Evolutionary conservation across 2,797 vertebrate genomes (phyloP), one percentile per base, ranked within the genome.

Genomic region (Pangasius djambal): DNA sequence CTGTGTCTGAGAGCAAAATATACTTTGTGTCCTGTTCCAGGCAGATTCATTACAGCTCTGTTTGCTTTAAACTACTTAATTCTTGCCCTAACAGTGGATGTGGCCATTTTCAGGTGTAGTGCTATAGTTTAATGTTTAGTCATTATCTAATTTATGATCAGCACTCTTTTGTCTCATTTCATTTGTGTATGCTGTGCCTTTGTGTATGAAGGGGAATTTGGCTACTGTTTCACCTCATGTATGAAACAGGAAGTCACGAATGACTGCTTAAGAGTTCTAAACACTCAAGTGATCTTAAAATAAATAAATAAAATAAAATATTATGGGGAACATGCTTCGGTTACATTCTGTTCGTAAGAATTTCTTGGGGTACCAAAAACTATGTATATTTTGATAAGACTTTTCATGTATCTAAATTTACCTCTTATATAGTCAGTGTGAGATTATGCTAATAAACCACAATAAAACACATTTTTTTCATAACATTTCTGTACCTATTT

Each of bases 171-270:
- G n/a, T 55, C 6, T 55, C 3, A 34, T 34, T 55, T 57, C 4
- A 44, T 44, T 25, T 22, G 9, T 31, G 48, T 52, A 52, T 31
- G 13, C 28, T 1, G 28, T 78, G 31, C 72, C 22, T n/a, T 31
- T 15, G 16, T 78, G 48, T 3, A 44, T 8, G 1, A 74, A 50
- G 72, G 40, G 50, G 50, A 57, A 81, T 50, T 77, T 77, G 44
- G 1, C 25, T 52, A n/a, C 25, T 25, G 7, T 81, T 4, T 59
- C 10, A 12, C 31, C 12, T 63, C 10, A 25, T 59, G 3, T 37
- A 15, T 40, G 79, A 83, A 83, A 83, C 40, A 48, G 59, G 81
- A 83, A 65, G 37, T 65, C 25, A 83, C n/a, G 25, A 65, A 44
- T 63, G 37, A n/a, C 61, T 65, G 40, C 13, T n/a, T 44, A 65